Conservation (phyloP, 92 coral and sea anemone species). For the Umimayanthus kanabou region DNA sequence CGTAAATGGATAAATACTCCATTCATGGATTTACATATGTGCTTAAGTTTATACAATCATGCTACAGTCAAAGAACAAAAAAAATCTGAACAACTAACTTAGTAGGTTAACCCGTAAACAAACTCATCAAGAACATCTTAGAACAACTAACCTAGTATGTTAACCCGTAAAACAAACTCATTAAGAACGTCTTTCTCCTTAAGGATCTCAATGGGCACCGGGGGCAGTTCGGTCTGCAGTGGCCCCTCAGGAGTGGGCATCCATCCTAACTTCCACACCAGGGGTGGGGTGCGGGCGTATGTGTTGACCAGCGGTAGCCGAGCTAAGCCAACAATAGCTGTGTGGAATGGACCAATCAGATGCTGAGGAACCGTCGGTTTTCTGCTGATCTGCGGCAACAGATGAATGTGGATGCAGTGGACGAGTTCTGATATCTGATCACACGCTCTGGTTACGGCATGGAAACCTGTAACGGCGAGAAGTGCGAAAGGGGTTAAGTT, state of each 20-base stretch:
- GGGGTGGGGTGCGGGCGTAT: constrained; percentile 90
- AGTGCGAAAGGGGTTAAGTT: neutral
- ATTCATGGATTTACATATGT: no score
- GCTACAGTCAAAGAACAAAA: no score
- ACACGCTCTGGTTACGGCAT: constrained; percentile 70
- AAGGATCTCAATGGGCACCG: constrained; percentile 92
- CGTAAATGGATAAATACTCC: no score
- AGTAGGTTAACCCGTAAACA: constrained; percentile 29
- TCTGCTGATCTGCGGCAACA: constrained; percentile 53
- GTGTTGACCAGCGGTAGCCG: constrained; percentile 93
- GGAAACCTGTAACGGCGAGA: constrained; percentile 54
- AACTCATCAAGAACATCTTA: constrained; percentile 92
- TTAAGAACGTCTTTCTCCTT: constrained; percentile 93
- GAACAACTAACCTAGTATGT: constrained; percentile 75
- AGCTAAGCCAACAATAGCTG: constrained; percentile 80
- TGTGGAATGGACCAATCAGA: constrained; percentile 77
- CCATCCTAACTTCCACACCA: constrained; percentile 98
- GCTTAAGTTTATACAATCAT: no score
- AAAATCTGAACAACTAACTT: no score
- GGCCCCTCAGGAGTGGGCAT: constrained; percentile 86
- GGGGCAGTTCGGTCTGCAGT: constrained; percentile 86
- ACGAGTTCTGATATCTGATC: constrained; percentile 75
- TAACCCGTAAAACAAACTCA: constrained; percentile 89
- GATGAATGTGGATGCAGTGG: constrained; percentile 61
- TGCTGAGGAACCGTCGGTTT: constrained; percentile 77